Percentiles rank a stretch among this genome's conserved stretches.
Conservation (phyloP, 2,888 invertebrate genomes). For the Crioceris asparagi region DNA sequence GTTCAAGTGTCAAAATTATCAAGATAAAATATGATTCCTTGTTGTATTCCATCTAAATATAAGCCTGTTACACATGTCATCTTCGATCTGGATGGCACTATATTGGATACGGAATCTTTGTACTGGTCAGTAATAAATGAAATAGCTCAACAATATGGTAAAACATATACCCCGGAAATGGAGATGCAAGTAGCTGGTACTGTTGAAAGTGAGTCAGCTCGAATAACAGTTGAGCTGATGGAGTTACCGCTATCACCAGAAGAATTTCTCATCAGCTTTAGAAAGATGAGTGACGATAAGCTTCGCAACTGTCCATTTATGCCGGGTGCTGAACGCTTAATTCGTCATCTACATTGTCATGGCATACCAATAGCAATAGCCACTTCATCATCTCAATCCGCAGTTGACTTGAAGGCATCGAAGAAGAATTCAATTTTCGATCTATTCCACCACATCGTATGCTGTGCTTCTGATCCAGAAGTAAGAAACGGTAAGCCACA, state of each 20-base stretch:
- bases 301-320: constrained; percentile 18
- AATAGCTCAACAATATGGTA: constrained; percentile 60
- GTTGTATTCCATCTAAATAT: too few relatives aligned
- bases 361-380: constrained; percentile 58
- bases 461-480: constrained; percentile 54
- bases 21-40: too few relatives aligned
- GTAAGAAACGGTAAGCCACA: constrained; percentile 59
- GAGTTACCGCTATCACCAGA: constrained; percentile 49
- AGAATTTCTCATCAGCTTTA: constrained; percentile 45
- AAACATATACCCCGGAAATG: constrained; percentile 63
- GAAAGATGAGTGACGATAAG: constrained; percentile 24
- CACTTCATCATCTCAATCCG: constrained; percentile 49
- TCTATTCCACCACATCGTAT: constrained; percentile 47
- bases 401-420: constrained; percentile 45
- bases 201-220: constrained; percentile 41
- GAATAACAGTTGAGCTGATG: constrained; percentile 43
- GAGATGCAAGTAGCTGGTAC: constrained; percentile 44
- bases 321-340: constrained; percentile 40
- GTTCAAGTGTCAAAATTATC: too few relatives aligned
- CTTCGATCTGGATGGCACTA: constrained; percentile 57
- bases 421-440: constrained; percentile 40
- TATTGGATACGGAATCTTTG: constrained; percentile 62
- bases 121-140: constrained; percentile 64
- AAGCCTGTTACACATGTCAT: constrained; percentile 62
- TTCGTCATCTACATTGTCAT: constrained; percentile 45